Conservation (phyloP, 1,140 invertebrate species). For the Aphaenogaster ashmeadi region DNA sequence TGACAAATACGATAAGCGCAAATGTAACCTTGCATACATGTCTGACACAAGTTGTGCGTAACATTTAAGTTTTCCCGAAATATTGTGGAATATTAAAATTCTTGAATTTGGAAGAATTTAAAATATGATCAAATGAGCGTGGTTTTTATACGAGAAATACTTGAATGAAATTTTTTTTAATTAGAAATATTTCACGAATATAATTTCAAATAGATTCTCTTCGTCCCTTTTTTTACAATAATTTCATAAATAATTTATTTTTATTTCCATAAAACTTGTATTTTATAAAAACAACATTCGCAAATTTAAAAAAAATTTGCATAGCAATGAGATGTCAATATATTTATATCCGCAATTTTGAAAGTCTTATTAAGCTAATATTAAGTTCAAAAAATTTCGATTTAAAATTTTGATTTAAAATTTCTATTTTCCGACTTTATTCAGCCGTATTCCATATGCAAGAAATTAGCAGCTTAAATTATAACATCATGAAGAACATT, state of each 20-base stretch:
- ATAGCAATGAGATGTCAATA: neutral
- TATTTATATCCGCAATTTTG: neutral
- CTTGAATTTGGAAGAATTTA: constrained; percentile 1
- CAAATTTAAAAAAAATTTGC: neutral
- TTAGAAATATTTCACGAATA: neutral
- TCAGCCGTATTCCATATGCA: neutral
- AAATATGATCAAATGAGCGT: neutral
- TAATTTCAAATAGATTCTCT: neutral
- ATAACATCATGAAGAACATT: neutral
- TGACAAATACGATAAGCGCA: constrained; percentile 8
- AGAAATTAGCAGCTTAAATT: neutral
- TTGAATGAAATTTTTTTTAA: constrained; percentile 12
- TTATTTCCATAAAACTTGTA: constrained; percentile 15
- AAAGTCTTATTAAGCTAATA: constrained; percentile 4
- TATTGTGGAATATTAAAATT: constrained; percentile 1
- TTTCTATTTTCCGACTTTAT: neutral
- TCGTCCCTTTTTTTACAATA: neutral
- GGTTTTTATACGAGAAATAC: neutral
- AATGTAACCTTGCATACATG: constrained; percentile 6
- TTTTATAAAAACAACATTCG: neutral
- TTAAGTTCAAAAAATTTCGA: neutral
- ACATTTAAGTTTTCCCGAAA: neutral
- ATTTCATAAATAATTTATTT: constrained; percentile 29
- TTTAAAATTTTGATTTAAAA: constrained; percentile 6
- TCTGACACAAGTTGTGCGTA: neutral